These are phyloP conservation scores for Drosophila incognita DNA, from an alignment of 2,888 invertebrate species.

Conservation along the genomic window DNA sequence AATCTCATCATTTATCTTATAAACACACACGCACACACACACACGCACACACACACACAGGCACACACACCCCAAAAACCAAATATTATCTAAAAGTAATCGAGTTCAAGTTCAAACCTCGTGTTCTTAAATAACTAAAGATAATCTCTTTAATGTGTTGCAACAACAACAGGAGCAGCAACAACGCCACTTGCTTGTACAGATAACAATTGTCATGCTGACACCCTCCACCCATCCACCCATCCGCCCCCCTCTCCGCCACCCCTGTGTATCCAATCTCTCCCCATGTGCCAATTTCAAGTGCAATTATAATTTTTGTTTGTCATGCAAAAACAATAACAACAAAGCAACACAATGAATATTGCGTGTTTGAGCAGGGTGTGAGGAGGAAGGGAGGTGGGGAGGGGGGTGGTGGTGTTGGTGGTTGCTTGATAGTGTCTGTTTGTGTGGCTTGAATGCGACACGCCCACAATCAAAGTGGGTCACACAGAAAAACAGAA, in stretches of 20 bases:
- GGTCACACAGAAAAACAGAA: slow-evolving; percentile 51
- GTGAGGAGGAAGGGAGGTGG: neutral
- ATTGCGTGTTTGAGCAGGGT: slow-evolving; percentile 18
- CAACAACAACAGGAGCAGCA: slow-evolving; percentile 5
- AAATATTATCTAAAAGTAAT: slow-evolving; percentile 21
- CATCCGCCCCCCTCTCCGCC: neutral
- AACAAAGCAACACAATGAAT: slow-evolving; percentile 61
- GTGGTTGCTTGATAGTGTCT: neutral
- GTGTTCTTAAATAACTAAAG: slow-evolving; percentile 24
- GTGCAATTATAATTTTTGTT: slow-evolving; percentile 79
- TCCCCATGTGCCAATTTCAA: slow-evolving; percentile 68
- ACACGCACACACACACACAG: slow-evolving; percentile 7
- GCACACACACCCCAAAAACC: slow-evolving; percentile 2
- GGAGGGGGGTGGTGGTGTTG: neutral
- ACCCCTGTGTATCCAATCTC: neutral
- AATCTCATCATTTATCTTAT: slow-evolving; percentile 32
- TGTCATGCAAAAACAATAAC: slow-evolving; percentile 72
- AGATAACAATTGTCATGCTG: slow-evolving; percentile 60
- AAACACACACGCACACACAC: neutral
- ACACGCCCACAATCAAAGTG: slow-evolving; percentile 73
- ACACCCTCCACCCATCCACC: neutral
- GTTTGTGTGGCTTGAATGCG: slow-evolving; percentile 26
- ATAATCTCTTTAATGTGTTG: slow-evolving; percentile 39
- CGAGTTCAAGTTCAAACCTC: slow-evolving; percentile 48
- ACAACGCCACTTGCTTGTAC: slow-evolving; percentile 7